Percentiles rank a stretch among this genome's conserved stretches.
These are phyloP conservation scores for Scartelaos histophorus DNA, from an alignment of 2,113 vertebrate species.

Conservation along the genomic window DNA sequence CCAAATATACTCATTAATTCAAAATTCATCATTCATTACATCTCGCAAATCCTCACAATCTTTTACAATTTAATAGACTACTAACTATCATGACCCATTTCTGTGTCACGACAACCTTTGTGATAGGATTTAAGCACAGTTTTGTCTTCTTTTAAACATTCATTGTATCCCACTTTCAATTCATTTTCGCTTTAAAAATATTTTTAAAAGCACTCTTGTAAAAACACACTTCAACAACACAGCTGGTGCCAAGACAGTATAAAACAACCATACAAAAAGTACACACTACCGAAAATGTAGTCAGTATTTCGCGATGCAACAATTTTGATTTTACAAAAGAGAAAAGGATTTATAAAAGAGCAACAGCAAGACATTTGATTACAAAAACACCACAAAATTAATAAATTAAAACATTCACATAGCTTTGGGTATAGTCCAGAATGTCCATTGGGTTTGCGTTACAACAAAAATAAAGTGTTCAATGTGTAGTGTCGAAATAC, in stretches of 20 bases:
- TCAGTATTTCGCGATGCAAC: neutral
- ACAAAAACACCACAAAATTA: neutral
- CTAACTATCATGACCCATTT: neutral
- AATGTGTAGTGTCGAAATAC: neutral
- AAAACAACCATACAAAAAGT: conserved; percentile 37
- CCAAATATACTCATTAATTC: conserved; percentile 10
- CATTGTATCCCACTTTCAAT: neutral
- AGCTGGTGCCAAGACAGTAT: conserved; percentile 13
- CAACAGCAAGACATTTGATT: neutral
- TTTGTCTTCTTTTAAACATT: conserved; percentile 18
- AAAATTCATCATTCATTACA: conserved; percentile 16
- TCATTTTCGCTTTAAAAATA: conserved; percentile 37
- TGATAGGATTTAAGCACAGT: conserved; percentile 34
- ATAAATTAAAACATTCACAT: conserved; percentile 1
- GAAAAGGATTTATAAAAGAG: neutral
- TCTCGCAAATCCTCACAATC: conserved; percentile 30
- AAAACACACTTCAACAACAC: conserved; percentile 28
- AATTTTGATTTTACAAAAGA: neutral
- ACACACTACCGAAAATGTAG: conserved; percentile 18
- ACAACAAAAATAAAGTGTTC: neutral
- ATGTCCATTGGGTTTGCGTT: neutral
- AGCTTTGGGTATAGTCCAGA: neutral
- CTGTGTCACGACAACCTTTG: neutral
- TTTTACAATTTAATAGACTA: neutral
- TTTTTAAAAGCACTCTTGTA: conserved; percentile 42